Evolutionary conservation across 1,140 invertebrate genomes (phyloP), one percentile per base, ranked within the genome.

Genomic region (Drosophila orosa): DNA sequence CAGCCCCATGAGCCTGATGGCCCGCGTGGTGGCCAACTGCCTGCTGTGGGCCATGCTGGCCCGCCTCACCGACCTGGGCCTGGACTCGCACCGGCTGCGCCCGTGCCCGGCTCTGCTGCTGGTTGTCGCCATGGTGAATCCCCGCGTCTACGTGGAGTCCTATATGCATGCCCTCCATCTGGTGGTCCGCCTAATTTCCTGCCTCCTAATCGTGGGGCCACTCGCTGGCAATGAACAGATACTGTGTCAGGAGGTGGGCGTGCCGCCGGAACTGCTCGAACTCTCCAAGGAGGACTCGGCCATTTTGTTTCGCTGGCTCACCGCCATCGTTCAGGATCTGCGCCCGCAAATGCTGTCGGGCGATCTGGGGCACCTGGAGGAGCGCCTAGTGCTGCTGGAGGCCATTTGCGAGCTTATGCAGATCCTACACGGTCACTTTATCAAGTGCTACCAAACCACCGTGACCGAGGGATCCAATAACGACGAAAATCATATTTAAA

Each of bases 31-130:
- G 15, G 45, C 65, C 39, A 83, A n/a, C 24, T 83, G 80, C 7
- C 42, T 83, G 37, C 60, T 83, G 0, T 83, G 80, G 80, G 59
- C 80, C 15, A 79, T 83, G 47, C 44, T 83, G 19, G 80, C 78
- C 13, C 61, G 55, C 2, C 54, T 83, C 7, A 65, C 76, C 9
- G 80, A 83, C 3, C 40, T 83, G 31, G 71, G 80, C 24, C 60
- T 71, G 37, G 57, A 66, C 19, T 27, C 60, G 3, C 54, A 83
- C 37, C 65, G 76, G 0, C 29, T 83, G 54, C 80, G 80, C 10
- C 35, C 80, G 19, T 62, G 69, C 24, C 33, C 60, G 0, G 65
- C 78, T 0, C 25, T 83, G 6, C 61, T 80, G 22, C 62, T 84
- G 22, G 80, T 73, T 29, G 56, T 80, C 24, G 71, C 71, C n/a